phyloP scores from a whole-genome alignment of 2,888 invertebrate species.

The Meganola albula region DNA sequence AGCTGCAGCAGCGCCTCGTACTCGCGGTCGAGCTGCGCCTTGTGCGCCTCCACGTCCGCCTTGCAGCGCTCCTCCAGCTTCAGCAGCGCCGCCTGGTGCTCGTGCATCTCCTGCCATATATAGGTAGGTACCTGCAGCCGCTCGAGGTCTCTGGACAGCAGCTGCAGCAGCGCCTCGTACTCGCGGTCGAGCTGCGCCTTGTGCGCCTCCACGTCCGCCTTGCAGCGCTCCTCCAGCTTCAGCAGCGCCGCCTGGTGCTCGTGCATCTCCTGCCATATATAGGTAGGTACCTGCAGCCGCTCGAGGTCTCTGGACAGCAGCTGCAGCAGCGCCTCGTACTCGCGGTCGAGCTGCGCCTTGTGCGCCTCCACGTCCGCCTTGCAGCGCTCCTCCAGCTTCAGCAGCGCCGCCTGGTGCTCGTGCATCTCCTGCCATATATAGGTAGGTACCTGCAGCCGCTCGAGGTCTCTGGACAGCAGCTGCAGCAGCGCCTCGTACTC shows the following conservation, averaged over 20 bases:
- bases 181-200: background rate
- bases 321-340: background rate
- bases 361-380: background rate
- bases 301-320: background rate
- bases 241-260: background rate
- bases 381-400: background rate
- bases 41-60: too few species aligned
- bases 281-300: background rate
- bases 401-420: background rate
- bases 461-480: background rate
- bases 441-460: background rate
- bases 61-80: too few species aligned
- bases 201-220: background rate
- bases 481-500: background rate
- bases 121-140: slow-evolving; percentile 84
- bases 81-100: too few species aligned
- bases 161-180: slow-evolving; percentile 36
- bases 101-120: too few species aligned
- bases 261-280: background rate
- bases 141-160: slow-evolving; percentile 55
- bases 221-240: background rate
- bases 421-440: background rate
- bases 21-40: too few species aligned
- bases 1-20: too few species aligned
- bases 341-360: background rate